Percentiles rank a stretch among this genome's conserved stretches.
Conservation (phyloP, 2,113 vertebrate species). For the Vidua chalybeata region DNA sequence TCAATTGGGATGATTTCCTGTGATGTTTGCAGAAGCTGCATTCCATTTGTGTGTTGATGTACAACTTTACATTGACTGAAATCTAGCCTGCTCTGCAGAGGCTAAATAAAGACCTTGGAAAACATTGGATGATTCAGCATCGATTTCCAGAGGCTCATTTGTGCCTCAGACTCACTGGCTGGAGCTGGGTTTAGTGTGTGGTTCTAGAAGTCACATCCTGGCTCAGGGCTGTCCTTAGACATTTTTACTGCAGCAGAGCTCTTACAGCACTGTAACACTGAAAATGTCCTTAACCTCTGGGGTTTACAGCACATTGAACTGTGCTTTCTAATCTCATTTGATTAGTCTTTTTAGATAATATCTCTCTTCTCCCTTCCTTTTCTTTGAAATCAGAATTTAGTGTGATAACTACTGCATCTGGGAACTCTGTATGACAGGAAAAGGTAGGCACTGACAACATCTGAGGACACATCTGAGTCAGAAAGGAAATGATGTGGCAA, state of each 20-base stretch:
- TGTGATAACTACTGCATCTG: neutral
- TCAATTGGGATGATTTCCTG: neutral
- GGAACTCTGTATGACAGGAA: neutral
- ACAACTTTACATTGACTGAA: neutral
- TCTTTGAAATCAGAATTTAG: neutral
- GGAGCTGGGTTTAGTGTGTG: neutral
- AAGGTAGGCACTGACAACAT: neutral
- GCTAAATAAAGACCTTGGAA: neutral
- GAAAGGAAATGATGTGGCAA: neutral
- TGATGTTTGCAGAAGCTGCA: rapidly evolving
- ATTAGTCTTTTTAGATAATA: neutral
- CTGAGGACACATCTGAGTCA: neutral
- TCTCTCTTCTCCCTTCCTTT: neutral
- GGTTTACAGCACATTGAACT: neutral
- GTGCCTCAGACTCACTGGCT: neutral
- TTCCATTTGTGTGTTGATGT: neutral
- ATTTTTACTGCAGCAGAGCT: neutral
- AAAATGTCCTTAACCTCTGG: neutral
- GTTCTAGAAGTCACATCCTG: neutral
- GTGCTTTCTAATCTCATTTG: neutral
- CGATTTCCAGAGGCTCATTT: neutral
- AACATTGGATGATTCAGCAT: neutral
- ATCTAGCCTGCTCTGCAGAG: neutral
- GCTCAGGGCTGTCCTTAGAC: neutral
- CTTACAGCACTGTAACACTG: neutral